These are phyloP conservation scores for Sinocyclocheilus grahami DNA, from an alignment of 2,113 vertebrate genomes.

Conservation along the genomic window DNA sequence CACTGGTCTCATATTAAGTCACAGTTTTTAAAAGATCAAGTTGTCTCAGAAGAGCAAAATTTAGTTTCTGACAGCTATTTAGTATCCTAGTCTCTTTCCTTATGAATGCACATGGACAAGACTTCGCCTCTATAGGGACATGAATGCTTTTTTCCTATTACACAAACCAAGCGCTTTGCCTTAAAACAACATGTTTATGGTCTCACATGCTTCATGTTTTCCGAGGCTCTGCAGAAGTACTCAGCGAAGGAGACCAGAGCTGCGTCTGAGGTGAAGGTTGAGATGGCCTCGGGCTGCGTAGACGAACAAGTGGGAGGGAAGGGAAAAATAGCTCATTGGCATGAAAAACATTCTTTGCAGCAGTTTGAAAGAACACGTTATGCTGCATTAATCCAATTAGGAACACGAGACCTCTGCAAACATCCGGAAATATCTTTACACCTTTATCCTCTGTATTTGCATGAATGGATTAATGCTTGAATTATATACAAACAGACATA, in stretches of 20 bases:
- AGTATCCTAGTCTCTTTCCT: not conserved
- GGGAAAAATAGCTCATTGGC: not conserved
- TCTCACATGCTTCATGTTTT: constrained; percentile 82
- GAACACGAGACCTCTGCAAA: not conserved
- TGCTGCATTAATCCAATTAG: constrained; percentile 3
- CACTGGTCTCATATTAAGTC: not conserved
- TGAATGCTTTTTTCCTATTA: constrained; percentile 4
- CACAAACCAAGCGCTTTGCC: not conserved
- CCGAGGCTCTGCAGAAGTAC: constrained; percentile 90
- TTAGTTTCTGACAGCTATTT: not conserved
- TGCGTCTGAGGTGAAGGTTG: constrained; percentile 92
- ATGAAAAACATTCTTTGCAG: not conserved
- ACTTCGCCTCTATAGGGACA: not conserved
- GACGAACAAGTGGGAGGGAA: not conserved
- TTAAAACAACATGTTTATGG: not conserved
- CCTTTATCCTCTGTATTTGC: constrained; percentile 2
- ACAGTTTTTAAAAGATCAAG: constrained; percentile 12
- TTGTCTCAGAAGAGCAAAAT: not conserved
- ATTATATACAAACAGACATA: not conserved
- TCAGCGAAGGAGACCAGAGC: constrained; percentile 93
- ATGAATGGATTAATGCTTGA: not conserved
- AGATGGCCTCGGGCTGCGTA: constrained; percentile 90
- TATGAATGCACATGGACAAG: not conserved
- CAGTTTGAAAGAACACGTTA: constrained; percentile 3
- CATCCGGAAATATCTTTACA: not conserved